Base-by-base conservation (phyloP, 2,113 vertebrate species). In the Callithrix jacchus region DNA sequence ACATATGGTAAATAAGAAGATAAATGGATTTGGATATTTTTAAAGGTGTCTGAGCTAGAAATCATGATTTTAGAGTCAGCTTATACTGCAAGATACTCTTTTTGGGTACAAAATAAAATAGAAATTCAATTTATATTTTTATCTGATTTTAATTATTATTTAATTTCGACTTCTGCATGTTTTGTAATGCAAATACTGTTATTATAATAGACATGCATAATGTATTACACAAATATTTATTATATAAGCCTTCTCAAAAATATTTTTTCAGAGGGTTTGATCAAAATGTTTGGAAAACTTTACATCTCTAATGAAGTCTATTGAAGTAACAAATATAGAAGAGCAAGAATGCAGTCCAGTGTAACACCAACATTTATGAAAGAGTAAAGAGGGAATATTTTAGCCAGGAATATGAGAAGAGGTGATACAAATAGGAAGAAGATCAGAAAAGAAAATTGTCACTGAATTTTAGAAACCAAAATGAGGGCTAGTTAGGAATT, bases 101-200 rank as follows among this genome's bases (percentile, higher is more conserved):
- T 83, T 68, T 71, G 35, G 49, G 10, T 58, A 52, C 7, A 79
- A 89, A 85, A 94, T 66, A 87, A 71, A 91, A 87, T 91, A 77
- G 40, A 82, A 76, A 11, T 76, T 47, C 47, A 47, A 80, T 73
- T 56, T 84, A 49, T 74, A 45, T 82, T 80, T 89, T 70, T 88
- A 84, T 86, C 23, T 90, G 32, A 64, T 68, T 91, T 89, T n/a
- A 84, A 66, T 81, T 85, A 85, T 35, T 81, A 18, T 91, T 89
- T n/a, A 84, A 73, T 81, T 85, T 89, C 40, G 74, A 18, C 61
- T 37, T 85, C 73, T 70, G 6, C 30, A 42, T 68, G 12, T 45
- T 83, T 84, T 74, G 35, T 74, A 66, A 56, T 37, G 10, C 9
- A 80, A 76, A 77, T 80, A 14, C 10, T 74, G 14, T 66, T 93